Evolutionary conservation across 92 coral and sea anemone genomes (phyloP).

Genomic region (Actinostola sp.): DNA sequence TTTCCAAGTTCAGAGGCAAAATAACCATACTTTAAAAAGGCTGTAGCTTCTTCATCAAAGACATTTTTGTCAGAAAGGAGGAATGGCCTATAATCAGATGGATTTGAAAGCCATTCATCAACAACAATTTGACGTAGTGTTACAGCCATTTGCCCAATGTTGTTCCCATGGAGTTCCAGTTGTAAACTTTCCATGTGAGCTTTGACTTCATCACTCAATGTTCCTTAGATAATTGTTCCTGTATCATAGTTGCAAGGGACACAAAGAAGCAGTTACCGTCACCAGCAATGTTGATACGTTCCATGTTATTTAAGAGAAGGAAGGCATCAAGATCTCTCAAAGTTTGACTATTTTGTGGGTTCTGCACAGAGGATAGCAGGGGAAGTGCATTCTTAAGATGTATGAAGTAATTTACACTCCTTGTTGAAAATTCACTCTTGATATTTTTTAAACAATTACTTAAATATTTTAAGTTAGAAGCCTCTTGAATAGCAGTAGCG

Average conservation of each 20-base stretch:
- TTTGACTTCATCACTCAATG: constrained; percentile 46
- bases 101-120: constrained; percentile 59
- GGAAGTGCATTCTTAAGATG: constrained; percentile 43
- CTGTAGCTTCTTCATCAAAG: constrained; percentile 39
- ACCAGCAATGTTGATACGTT: constrained; percentile 53
- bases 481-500: constrained; percentile 53
- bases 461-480: constrained; percentile 47
- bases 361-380: constrained; percentile 16
- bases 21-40: constrained; percentile 57
- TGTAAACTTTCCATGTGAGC: constrained; percentile 35
- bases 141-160: constrained; percentile 48
- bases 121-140: constrained; percentile 44
- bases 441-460: constrained; percentile 39
- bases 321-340: constrained; percentile 41
- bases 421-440: constrained; percentile 34
- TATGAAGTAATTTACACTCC: constrained; percentile 25
- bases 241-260: constrained; percentile 51
- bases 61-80: constrained; percentile 31
- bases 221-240: constrained; percentile 39
- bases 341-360: constrained; percentile 10
- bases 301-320: constrained; percentile 47
- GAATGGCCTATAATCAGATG: constrained; percentile 43
- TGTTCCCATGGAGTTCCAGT: constrained; percentile 24
- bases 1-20: constrained; percentile 72
- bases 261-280: constrained; percentile 59